Conservation (phyloP, 2,797 vertebrate genomes). For the Premnoplex brunnescens region DNA sequence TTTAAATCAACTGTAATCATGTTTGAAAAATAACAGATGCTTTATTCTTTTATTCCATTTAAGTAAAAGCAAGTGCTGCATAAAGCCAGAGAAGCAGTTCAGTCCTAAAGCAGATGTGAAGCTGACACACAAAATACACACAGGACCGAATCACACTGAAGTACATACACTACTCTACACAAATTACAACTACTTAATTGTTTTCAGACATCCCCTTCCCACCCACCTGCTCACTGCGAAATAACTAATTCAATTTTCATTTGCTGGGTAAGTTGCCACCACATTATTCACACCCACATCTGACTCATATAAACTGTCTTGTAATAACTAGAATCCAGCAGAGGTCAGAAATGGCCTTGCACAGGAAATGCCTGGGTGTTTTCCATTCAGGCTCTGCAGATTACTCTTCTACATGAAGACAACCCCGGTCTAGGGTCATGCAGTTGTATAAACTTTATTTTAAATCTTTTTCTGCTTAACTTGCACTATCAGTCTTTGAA, state of each 20-base stretch:
- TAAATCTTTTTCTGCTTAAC: neutral
- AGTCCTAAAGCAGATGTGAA: neutral
- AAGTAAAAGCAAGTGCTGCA: neutral
- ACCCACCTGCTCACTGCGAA: conserved; percentile 21
- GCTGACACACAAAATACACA: neutral
- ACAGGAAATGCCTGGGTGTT: conserved; percentile 55
- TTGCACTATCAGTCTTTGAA: neutral
- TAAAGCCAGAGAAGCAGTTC: neutral
- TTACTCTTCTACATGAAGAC: neutral
- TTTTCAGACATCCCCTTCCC: conserved; percentile 28
- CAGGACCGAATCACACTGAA: conserved; percentile 12
- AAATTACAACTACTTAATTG: conserved; percentile 40
- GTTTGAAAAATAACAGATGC: neutral
- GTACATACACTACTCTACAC: neutral
- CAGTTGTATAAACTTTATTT: neutral
- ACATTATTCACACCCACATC: conserved; percentile 52
- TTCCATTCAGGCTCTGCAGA: neutral
- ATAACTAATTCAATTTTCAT: conserved; percentile 54
- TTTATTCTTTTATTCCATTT: neutral
- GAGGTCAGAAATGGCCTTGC: conserved; percentile 49
- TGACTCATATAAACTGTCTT: conserved; percentile 48
- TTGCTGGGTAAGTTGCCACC: conserved; percentile 34
- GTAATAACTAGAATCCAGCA: conserved; percentile 57
- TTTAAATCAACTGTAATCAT: neutral
- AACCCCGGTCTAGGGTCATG: neutral